Conservation (phyloP, 2,113 vertebrate species). For the Cryptoleucopteryx plumbea region DNA sequence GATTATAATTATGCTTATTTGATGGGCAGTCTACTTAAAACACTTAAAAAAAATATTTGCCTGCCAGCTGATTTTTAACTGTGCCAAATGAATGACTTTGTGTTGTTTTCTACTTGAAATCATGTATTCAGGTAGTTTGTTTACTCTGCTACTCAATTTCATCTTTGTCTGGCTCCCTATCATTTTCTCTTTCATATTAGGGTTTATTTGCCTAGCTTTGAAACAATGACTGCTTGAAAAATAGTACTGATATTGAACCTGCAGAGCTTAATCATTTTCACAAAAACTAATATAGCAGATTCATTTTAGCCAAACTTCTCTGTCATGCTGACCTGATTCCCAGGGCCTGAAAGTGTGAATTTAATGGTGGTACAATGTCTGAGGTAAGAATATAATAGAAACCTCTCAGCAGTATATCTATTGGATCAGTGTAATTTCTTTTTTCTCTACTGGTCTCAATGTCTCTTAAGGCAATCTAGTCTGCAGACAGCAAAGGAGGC, state of each 20-base stretch:
- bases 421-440: constrained; percentile 68
- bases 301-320: constrained; percentile 64
- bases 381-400: constrained; percentile 59
- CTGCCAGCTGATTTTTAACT: constrained; percentile 72
- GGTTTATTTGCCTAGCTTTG: constrained; percentile 60
- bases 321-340: constrained; percentile 63
- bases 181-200: constrained; percentile 26
- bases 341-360: constrained; percentile 58
- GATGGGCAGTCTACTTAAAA: constrained; percentile 86
- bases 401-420: constrained; percentile 62
- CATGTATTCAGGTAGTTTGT: constrained; percentile 18
- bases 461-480: constrained; percentile 66
- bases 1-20: constrained; percentile 89
- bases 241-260: constrained; percentile 57
- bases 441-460: constrained; percentile 54
- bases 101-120: constrained; percentile 66
- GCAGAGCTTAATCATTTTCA: constrained; percentile 68
- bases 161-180: constrained; percentile 19
- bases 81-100: constrained; percentile 73
- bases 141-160: constrained; percentile 29
- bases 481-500: constrained; percentile 37
- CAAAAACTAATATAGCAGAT: constrained; percentile 70
- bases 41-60: constrained; percentile 44
- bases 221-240: constrained; percentile 66
- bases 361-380: constrained; percentile 57